phyloP scores from a whole-genome alignment of 53 echinoderm and acorn worm species.

The Holothuria leucospilota region DNA sequence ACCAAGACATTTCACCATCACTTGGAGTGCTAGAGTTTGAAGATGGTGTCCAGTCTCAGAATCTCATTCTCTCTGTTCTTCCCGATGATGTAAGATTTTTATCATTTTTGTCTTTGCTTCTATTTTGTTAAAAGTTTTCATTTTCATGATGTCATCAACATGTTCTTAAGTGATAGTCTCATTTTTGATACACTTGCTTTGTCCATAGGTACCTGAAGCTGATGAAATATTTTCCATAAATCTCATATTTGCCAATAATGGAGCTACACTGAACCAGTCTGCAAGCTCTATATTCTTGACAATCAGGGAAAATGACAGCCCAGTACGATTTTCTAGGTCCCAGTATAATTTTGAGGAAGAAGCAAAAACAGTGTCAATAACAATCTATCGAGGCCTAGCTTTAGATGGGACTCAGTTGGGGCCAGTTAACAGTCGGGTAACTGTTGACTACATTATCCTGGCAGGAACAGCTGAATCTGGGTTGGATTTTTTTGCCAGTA shows the following conservation, averaged over 20 bases:
- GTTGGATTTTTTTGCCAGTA: slow-evolving; percentile 75
- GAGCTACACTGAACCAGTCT: slow-evolving; percentile 76
- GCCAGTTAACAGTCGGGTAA: slow-evolving; percentile 68
- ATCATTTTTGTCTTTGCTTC: background rate
- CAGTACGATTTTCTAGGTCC: slow-evolving; percentile 82
- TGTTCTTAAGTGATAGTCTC: too few species aligned
- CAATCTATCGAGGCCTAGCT: slow-evolving; percentile 74
- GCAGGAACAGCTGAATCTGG: slow-evolving; percentile 67
- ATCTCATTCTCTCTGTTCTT: slow-evolving; percentile 54
- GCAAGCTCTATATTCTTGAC: slow-evolving; percentile 57
- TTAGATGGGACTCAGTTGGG: slow-evolving; percentile 76
- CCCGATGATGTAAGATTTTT: slow-evolving; percentile 68
- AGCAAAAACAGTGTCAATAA: slow-evolving; percentile 67
- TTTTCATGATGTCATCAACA: too few species aligned
- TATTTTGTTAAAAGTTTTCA: too few species aligned
- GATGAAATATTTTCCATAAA: slow-evolving; percentile 85
- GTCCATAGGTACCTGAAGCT: slow-evolving; percentile 82
- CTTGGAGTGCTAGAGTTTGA: slow-evolving; percentile 56
- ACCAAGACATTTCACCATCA: slow-evolving; percentile 74
- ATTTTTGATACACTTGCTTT: too few species aligned
- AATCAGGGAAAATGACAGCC: slow-evolving; percentile 90
- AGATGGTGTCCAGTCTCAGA: slow-evolving; percentile 40
- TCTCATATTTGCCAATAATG: slow-evolving; percentile 62
- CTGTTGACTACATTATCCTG: slow-evolving; percentile 79
- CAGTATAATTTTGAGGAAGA: slow-evolving; percentile 81